These are phyloP conservation scores for Drosophila fuyamai DNA, from an alignment of 1,140 invertebrate genomes.

Conservation along the genomic window DNA sequence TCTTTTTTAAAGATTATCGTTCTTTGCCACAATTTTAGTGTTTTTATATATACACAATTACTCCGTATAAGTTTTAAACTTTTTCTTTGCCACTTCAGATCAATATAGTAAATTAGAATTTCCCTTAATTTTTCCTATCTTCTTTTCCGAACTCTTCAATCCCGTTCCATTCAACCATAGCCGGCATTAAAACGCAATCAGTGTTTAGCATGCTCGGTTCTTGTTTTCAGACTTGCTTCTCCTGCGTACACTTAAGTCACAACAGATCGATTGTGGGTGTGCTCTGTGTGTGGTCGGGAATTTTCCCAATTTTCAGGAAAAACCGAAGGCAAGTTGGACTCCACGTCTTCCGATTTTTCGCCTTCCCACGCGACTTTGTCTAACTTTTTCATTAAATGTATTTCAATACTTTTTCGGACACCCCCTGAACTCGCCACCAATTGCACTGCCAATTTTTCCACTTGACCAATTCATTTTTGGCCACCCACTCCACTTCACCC, in stretches of 20 bases:
- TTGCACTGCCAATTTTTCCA: constrained; percentile 75
- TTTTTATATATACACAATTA: too few species aligned
- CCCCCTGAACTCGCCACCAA: constrained; percentile 13
- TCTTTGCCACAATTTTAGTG: too few species aligned
- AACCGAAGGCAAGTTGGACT: constrained; percentile 32
- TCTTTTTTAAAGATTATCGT: too few species aligned
- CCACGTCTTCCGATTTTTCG: constrained; percentile 37
- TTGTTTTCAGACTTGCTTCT: constrained; percentile 45
- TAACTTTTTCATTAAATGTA: constrained; percentile 83
- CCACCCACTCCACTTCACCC: constrained; percentile 8
- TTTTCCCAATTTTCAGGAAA: constrained; percentile 22
- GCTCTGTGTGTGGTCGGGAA: background rate
- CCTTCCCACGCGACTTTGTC: constrained; percentile 56
- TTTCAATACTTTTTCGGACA: constrained; percentile 75
- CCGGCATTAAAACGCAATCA: constrained; percentile 80
- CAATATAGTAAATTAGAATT: background rate
- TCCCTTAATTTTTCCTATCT: background rate
- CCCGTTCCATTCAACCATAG: constrained; percentile 67
- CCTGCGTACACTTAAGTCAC: constrained; percentile 74
- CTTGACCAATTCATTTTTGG: constrained; percentile 81
- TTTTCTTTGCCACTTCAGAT: too few species aligned
- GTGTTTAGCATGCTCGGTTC: constrained; percentile 71
- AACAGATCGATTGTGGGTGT: constrained; percentile 56
- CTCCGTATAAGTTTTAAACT: too few species aligned
- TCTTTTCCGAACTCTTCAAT: background rate